These are phyloP conservation scores for Phrynocephalus vlangalii DNA, from an alignment of 2,797 vertebrate species.

Conservation along the genomic window DNA sequence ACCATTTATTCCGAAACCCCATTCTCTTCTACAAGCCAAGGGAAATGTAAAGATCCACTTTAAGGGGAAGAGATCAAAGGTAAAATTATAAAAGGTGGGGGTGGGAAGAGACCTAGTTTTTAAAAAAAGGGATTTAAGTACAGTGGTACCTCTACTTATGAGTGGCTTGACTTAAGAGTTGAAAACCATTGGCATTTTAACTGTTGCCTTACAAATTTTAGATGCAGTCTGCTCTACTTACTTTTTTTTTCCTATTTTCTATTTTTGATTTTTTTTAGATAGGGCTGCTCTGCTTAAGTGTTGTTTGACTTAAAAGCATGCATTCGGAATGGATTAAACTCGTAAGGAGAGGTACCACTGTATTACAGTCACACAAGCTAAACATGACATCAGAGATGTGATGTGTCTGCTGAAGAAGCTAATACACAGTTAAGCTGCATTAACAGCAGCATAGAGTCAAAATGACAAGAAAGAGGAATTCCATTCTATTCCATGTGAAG, in stretches of 20 bases:
- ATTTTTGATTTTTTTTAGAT: no score
- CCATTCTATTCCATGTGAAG: background rate
- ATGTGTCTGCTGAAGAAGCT: background rate
- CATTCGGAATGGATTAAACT: no score
- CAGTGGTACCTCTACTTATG: no score
- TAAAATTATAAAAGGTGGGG: background rate
- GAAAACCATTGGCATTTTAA: no score
- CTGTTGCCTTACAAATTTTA: no score
- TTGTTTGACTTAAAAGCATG: no score
- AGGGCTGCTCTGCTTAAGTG: no score
- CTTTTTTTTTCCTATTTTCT: no score
- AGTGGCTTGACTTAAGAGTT: no score
- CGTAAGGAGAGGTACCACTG: no score
- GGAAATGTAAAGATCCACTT: background rate
- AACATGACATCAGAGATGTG: background rate
- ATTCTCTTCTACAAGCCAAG: conserved; percentile 1
- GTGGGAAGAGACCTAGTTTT: background rate
- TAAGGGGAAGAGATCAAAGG: background rate
- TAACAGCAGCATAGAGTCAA: background rate
- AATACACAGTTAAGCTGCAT: background rate
- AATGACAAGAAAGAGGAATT: background rate
- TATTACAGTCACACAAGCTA: background rate
- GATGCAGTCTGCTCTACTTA: no score
- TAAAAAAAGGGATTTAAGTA: no score
- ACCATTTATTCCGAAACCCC: background rate